Evolutionary conservation across 1,140 invertebrate species (phyloP).

Genomic region (Zaprionus africanus): DNA sequence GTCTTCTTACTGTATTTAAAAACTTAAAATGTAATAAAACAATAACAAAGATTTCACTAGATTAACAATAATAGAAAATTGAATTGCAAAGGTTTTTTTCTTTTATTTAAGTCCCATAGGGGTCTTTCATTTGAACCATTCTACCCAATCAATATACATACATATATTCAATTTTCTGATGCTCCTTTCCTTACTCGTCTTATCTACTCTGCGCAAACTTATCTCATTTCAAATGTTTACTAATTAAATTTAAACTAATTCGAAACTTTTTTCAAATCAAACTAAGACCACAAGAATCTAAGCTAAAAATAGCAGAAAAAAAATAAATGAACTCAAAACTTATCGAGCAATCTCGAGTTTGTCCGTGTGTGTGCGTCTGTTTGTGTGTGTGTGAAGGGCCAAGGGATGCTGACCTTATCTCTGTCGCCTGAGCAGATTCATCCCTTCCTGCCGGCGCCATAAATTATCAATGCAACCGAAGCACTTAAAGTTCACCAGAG

Average conservation of each 20-base stretch:
- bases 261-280: conserved; percentile 1
- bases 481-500: conserved; percentile 33
- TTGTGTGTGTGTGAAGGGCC: not conserved
- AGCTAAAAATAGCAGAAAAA: not conserved
- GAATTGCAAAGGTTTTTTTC: no score
- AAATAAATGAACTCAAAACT: not conserved
- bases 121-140: no score
- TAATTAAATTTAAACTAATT: conserved; percentile 12
- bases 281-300: conserved; percentile 11
- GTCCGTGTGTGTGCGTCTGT: not conserved
- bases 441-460: conserved; percentile 5
- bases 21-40: no score
- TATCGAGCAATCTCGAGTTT: not conserved
- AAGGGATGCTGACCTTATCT: conserved; percentile 9
- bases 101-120: no score
- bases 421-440: conserved; percentile 4
- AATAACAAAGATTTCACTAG: no score
- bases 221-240: not conserved
- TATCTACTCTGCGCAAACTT: not conserved
- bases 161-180: not conserved
- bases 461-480: conserved; percentile 44
- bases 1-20: no score
- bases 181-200: not conserved
- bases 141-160: not conserved
- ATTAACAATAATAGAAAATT: not conserved